phyloP scores from a whole-genome alignment of 2,888 invertebrate genomes.

The Drosophila percnosoma region DNA sequence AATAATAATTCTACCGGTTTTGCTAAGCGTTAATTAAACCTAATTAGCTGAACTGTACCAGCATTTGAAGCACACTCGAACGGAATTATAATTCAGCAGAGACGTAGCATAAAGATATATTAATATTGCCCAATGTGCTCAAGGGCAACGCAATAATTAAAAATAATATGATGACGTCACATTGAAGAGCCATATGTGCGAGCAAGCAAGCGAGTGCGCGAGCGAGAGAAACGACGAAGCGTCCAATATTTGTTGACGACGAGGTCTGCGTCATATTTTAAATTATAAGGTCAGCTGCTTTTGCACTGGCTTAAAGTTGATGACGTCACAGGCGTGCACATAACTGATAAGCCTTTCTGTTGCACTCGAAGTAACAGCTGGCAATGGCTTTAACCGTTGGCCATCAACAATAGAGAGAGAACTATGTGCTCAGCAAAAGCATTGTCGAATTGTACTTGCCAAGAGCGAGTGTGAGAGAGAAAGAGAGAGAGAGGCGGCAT shows the following conservation, averaged over 20 bases:
- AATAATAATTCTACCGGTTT: slow-evolving; percentile 60
- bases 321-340: slow-evolving; percentile 61
- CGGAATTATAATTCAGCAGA: slow-evolving; percentile 51
- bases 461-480: slow-evolving; percentile 29
- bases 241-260: slow-evolving; percentile 1
- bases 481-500: slow-evolving; percentile 1
- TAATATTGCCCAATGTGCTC: slow-evolving; percentile 27
- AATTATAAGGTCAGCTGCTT: slow-evolving; percentile 40
- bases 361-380: slow-evolving; percentile 51
- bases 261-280: slow-evolving; percentile 14
- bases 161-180: slow-evolving; percentile 73
- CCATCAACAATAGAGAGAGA: slow-evolving; percentile 8
- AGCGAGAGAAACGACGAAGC: slow-evolving; percentile 13
- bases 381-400: slow-evolving; percentile 20
- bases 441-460: slow-evolving; percentile 25
- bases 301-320: slow-evolving; percentile 20
- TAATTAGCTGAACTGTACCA: slow-evolving; percentile 65
- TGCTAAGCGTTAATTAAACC: slow-evolving; percentile 62
- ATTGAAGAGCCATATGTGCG: slow-evolving; percentile 2
- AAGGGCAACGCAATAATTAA: slow-evolving; percentile 57
- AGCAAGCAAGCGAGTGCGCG: neutral
- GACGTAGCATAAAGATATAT: slow-evolving; percentile 34
- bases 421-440: slow-evolving; percentile 4
- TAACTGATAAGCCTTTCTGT: slow-evolving; percentile 54
- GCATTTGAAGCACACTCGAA: slow-evolving; percentile 48